phyloP scores from a whole-genome alignment of 1,140 invertebrate species.

The Ceratosolen solmsi region DNA sequence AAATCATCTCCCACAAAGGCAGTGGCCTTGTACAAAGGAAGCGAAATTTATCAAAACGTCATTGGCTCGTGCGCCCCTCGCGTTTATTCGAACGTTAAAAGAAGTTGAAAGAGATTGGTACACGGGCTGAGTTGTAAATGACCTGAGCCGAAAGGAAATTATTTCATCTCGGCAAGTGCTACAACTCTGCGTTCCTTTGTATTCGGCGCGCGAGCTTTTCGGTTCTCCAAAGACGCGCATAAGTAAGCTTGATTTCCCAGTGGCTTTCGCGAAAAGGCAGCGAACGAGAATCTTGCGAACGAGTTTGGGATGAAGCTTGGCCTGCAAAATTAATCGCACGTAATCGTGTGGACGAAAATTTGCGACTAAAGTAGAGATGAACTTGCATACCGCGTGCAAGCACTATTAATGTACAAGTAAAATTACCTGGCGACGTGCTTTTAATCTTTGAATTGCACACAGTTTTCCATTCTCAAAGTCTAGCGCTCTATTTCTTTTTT shows the following conservation, averaged over 20 bases:
- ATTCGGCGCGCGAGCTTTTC: neutral
- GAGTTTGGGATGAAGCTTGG: neutral
- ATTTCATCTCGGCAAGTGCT: conserved; percentile 24
- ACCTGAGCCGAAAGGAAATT: conserved; percentile 15
- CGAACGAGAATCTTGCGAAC: conserved; percentile 1
- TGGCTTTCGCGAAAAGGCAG: neutral
- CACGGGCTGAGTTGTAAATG: conserved; percentile 25
- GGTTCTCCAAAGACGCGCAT: neutral
- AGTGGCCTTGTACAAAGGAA: too few species aligned
- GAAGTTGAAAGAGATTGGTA: conserved; percentile 22
- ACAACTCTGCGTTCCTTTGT: conserved; percentile 1
- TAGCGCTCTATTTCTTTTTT: neutral
- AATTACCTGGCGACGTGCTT: neutral
- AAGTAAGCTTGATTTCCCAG: conserved; percentile 39
- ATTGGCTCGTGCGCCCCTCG: too few species aligned
- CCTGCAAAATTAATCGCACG: conserved; percentile 7
- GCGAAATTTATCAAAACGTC: too few species aligned
- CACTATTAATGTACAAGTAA: neutral
- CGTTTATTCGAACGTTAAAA: neutral
- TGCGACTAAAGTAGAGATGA: neutral
- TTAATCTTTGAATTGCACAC: conserved; percentile 9
- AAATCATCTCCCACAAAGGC: too few species aligned
- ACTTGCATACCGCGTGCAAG: neutral
- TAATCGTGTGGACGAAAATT: neutral
- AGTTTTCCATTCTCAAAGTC: neutral